A percentile compares a stretch with the other conserved stretches of the same genome.
Evolutionary conservation across 1,140 invertebrate genomes (phyloP).

Genomic region (Heliconius congener): DNA sequence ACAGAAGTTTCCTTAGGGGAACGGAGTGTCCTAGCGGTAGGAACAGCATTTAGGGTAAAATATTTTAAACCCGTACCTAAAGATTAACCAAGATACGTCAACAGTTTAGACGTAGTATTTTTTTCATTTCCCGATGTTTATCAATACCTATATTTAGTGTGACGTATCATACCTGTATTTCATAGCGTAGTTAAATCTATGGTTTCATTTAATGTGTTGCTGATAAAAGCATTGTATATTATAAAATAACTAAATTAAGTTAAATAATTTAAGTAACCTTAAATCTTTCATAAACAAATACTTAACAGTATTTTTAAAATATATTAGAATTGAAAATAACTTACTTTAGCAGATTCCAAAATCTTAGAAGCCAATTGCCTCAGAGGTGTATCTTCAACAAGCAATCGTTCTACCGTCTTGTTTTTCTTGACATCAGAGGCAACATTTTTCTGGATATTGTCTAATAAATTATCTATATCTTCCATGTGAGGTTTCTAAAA

Average conservation of each 20-base stretch:
- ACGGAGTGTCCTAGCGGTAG: no score
- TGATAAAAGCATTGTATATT: no score
- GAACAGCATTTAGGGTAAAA: no score
- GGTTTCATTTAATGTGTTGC: no score
- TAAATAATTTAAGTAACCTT: neutral
- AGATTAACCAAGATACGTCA: no score
- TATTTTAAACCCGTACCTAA: no score
- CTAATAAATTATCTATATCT: conserved; percentile 27
- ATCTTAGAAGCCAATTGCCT: conserved; percentile 54
- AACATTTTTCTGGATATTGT: conserved; percentile 28
- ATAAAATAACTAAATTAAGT: neutral
- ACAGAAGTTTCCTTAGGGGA: no score
- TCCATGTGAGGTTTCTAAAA: conserved; percentile 7
- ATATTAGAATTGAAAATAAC: neutral
- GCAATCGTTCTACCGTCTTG: conserved; percentile 27
- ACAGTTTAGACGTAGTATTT: no score
- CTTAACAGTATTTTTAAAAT: neutral
- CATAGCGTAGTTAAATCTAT: no score
- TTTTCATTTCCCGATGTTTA: no score
- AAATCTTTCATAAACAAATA: neutral
- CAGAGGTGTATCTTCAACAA: conserved; percentile 56
- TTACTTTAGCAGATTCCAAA: conserved; percentile 52
- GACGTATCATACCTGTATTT: no score
- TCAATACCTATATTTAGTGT: no score
- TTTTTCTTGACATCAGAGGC: neutral